A percentile compares a stretch with the other conserved stretches of the same genome.
These are phyloP conservation scores for Belonocnema kinseyi DNA, from an alignment of 1,140 invertebrate genomes.

Conservation along the genomic window DNA sequence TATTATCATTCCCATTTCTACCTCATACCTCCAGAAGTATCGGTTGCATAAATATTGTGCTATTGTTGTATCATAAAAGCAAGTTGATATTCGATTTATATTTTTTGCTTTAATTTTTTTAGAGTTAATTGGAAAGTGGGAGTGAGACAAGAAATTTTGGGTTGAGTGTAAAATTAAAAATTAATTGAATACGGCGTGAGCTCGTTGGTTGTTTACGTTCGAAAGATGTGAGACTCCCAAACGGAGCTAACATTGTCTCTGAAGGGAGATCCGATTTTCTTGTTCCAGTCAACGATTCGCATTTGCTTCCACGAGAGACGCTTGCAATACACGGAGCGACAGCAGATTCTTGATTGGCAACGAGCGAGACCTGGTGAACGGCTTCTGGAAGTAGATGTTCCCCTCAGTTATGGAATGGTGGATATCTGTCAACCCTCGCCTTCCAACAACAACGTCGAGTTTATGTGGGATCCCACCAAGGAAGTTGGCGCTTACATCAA, in stretches of 20 bases:
- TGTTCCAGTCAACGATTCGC: constrained; percentile 88
- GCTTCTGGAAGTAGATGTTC: constrained; percentile 95
- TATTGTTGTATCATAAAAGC: too few relatives aligned
- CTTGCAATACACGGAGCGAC: constrained; percentile 95
- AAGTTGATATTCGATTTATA: too few relatives aligned
- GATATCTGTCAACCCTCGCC: constrained; percentile 86
- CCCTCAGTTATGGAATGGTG: constrained; percentile 93
- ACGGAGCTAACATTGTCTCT: constrained; percentile 59
- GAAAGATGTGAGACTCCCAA: constrained; percentile 60
- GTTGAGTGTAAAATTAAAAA: background rate
- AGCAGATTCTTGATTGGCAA: constrained; percentile 95
- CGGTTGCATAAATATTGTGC: too few relatives aligned
- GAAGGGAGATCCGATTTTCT: constrained; percentile 60
- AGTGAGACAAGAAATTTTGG: too few relatives aligned
- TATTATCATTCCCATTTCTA: too few relatives aligned
- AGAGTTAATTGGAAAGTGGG: too few relatives aligned
- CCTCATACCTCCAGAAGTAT: too few relatives aligned
- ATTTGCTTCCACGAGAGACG: constrained; percentile 97
- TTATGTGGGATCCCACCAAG: constrained; percentile 97
- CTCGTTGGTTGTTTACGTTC: constrained; percentile 49
- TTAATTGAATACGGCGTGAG: constrained; percentile 32
- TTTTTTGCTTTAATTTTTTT: too few relatives aligned
- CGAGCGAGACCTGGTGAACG: constrained; percentile 90
- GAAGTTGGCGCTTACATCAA: constrained; percentile 96
- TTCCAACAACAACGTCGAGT: constrained; percentile 87